Conservation (phyloP, 2,888 invertebrate genomes). For the Campopleginae sp. region DNA sequence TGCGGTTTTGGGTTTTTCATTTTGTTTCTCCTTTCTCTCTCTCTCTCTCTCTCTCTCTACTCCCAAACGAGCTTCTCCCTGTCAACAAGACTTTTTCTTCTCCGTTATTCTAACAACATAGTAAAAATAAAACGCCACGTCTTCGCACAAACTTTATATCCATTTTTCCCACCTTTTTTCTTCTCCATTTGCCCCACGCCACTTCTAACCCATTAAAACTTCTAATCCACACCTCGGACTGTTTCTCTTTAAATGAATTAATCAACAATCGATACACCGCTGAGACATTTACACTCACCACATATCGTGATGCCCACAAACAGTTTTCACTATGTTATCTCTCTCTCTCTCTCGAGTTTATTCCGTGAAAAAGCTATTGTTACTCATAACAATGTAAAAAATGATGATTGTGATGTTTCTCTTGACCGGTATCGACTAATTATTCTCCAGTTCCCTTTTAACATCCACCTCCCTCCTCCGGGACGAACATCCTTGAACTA, state of each 20-base stretch:
- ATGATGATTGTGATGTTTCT: conserved; percentile 70
- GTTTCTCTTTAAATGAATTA: conserved; percentile 58
- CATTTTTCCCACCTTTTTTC: conserved; percentile 19
- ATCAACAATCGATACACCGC: conserved; percentile 70
- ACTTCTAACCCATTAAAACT: background rate
- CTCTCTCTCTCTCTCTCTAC: too few relatives aligned
- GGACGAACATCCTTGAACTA: conserved; percentile 39
- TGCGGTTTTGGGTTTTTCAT: conserved; percentile 8
- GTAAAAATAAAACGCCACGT: conserved; percentile 42
- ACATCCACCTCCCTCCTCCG: conserved; percentile 54
- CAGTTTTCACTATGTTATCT: conserved; percentile 49
- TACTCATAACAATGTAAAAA: conserved; percentile 76
- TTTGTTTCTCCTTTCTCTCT: conserved; percentile 13
- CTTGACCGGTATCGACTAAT: conserved; percentile 56
- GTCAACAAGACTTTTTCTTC: conserved; percentile 7
- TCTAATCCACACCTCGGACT: conserved; percentile 25
- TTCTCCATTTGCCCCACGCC: background rate
- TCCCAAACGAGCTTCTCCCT: conserved; percentile 31
- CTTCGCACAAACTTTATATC: conserved; percentile 23
- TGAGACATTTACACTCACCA: conserved; percentile 56
- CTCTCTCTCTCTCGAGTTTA: conserved; percentile 66
- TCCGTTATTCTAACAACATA: conserved; percentile 17
- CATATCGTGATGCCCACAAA: conserved; percentile 36
- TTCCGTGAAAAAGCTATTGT: conserved; percentile 82
- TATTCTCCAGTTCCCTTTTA: conserved; percentile 37